Base-by-base conservation (phyloP, 2,113 vertebrate species). In the Myotis brandtii region DNA sequence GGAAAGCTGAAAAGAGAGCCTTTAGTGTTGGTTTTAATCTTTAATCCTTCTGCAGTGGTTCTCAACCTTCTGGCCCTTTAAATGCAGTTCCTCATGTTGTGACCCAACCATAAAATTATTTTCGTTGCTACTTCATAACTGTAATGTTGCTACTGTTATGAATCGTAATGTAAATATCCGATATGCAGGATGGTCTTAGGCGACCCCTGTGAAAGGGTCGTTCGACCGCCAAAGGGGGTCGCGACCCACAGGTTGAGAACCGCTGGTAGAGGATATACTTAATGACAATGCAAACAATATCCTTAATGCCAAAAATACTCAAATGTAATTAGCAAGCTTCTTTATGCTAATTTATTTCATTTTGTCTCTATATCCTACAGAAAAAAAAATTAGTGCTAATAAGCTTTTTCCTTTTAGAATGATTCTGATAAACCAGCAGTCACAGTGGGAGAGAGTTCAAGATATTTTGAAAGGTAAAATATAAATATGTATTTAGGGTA, bases 261-360 rank as follows among this genome's bases (percentile, higher is more conserved):
- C 43, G 43, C 43, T 43, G 43, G 23, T 23, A 66, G 2, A 82
- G 14, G 40, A 72, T 27, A 37, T 72, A 64, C n/a, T 21, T 70
- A 83, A 69, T 23, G 67, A 72, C 5, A 46, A 90, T 77, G 34
- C 21, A 89, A 92, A 87, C 37, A 48, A 67, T 83, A 50, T 48
- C 86, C 17, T 83, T 52, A 80, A 75, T 34, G 46, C 2, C 72
- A 8, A 13, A 83, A 91, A 62, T 94, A 50, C 23, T 73, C 81
- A 59, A 93, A 80, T 25, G 8, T 23, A 72, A 59, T 87, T 94
- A 73, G 54, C 67, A 87, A 90, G 5, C 77, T 85, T 91, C 37
- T 86, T 85, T 72, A 94, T 9, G 46, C 62, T 62, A 67, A 90
- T 67, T 66, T 79, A 54, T 73, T 77, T 94, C 43, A 20, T 21